These are phyloP conservation scores for Lineus longissimus DNA, from an alignment of 1,140 invertebrate species.

Conservation along the genomic window DNA sequence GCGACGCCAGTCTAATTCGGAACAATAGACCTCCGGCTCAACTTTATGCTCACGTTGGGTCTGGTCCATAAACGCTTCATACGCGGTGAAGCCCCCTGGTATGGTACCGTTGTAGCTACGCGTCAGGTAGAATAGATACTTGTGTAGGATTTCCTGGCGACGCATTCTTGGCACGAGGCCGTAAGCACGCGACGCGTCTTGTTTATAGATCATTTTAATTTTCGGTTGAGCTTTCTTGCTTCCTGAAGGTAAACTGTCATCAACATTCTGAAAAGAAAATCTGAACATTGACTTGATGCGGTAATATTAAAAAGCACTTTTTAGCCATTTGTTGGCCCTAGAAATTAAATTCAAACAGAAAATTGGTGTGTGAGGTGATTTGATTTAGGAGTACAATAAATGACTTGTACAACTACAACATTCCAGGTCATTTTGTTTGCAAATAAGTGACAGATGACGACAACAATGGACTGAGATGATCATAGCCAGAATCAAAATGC, in stretches of 20 bases:
- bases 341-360: too few species aligned
- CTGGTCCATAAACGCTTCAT: not conserved
- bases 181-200: slow-evolving; percentile 41
- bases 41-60: not conserved
- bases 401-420: too few species aligned
- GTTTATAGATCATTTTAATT: not conserved
- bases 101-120: slow-evolving; percentile 57
- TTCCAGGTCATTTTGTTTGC: too few species aligned
- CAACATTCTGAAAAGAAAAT: not conserved
- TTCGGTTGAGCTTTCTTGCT: not conserved
- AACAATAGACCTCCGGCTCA: slow-evolving; percentile 40
- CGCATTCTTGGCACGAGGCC: slow-evolving; percentile 67
- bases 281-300: not conserved
- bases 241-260: not conserved
- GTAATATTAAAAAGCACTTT: too few species aligned
- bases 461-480: too few species aligned
- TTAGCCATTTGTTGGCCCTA: too few species aligned
- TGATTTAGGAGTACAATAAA: too few species aligned
- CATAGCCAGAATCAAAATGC: too few species aligned
- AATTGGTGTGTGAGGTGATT: too few species aligned
- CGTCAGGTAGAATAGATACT: slow-evolving; percentile 67
- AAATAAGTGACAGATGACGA: too few species aligned
- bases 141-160: slow-evolving; percentile 65
- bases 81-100: slow-evolving; percentile 46
- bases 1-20: slow-evolving; percentile 64